Evolutionary conservation across 1,140 invertebrate species (phyloP), one percentile per base, ranked within the genome.

Genomic region (Calycopis cecrops): DNA sequence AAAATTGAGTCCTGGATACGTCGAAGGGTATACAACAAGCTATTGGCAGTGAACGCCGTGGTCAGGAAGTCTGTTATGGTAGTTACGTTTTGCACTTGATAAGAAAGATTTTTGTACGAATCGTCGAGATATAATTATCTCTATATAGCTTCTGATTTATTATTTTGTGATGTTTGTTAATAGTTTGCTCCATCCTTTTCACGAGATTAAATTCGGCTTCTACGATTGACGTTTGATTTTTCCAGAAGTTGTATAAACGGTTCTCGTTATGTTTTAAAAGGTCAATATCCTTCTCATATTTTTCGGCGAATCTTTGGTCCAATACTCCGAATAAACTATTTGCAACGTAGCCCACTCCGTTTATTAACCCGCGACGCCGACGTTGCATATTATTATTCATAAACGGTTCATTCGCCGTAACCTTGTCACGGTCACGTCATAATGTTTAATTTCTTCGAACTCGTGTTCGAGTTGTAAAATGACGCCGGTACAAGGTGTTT

Each of bases 291-390:
- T 48, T 12, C 48, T 59, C 50, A 48, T 68, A 71, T 40, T 71
- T 49, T 52, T 71, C 59, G 0, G 61, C 60, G 35, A 71, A 67
- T 6, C 52, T 58, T 2, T 55, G 37, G 51, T 71, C 65, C 7
- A 65, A 42, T 8, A 68, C 52, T n/a, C 69, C 69, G 35, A 71
- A 69, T 47, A 73, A 40, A 17, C 53, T 55, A 48, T 67, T 63
- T 8, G 61, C 65, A 9, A 66, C 38, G 52, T 61, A 61, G 40
- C 67, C 67, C 17, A 73, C 40, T 9, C 67, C 67, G 37, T 68
- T 57, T 47, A 65, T 61, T 9, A 69, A 35, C 1, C 59, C 70
- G 1, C 70, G 58, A 1, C 58, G 49, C 14, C 18, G n/a, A n/a
- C n/a, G n/a, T n/a, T n/a, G n/a, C n/a, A n/a, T n/a, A n/a, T n/a